Evolutionary conservation across 2,797 vertebrate genomes (phyloP), one percentile per base, ranked within the genome.

Genomic region (Leptodon cayanensis): DNA sequence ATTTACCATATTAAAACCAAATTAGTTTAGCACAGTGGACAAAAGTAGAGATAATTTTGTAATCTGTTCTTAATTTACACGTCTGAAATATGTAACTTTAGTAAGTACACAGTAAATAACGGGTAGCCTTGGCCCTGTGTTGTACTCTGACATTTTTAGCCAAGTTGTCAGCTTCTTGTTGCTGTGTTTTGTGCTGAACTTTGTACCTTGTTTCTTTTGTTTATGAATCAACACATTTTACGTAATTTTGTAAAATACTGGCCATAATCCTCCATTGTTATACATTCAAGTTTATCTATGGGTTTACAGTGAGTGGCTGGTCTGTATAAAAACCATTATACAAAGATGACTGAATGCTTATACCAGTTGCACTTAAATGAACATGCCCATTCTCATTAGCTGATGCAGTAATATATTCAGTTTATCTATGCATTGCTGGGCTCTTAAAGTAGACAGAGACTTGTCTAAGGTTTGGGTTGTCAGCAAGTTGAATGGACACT

Each of bases 371-470:
- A 98, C 98, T 98, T 98, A 98, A 97, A 87, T 96, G 96, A 98
- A 96, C 97, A 96, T 73, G 89, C 97, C 98, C 98, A 97, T 98
- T 97, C 96, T 98, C 98, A 93, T 98, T 98, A 98, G 98, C 96
- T 98, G 98, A 99, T 98, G 98, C 98, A 98, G 98, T 98, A 98
- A 98, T 98, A 98, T 98, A 98, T 98, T 99, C 98, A 98, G 97
- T 98, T 99, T 99, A 99, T 99, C 99, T 99, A 99, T 99, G 99
- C 99, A 99, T 99, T 99, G 98, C 98, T 98, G 98, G 98, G 98
- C 98, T 98, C 98, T 98, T 98, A 96, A 97, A 96, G 88, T 79
- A 96, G 97, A 96, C 97, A 96, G 98, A 98, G 93, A 97, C 91
- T 97, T 97, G 97, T 98, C 98, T 97, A 95, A 97, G 95, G 87